Evolutionary conservation across 2,113 vertebrate species (phyloP).

Genomic region (Carettochelys insculpta): DNA sequence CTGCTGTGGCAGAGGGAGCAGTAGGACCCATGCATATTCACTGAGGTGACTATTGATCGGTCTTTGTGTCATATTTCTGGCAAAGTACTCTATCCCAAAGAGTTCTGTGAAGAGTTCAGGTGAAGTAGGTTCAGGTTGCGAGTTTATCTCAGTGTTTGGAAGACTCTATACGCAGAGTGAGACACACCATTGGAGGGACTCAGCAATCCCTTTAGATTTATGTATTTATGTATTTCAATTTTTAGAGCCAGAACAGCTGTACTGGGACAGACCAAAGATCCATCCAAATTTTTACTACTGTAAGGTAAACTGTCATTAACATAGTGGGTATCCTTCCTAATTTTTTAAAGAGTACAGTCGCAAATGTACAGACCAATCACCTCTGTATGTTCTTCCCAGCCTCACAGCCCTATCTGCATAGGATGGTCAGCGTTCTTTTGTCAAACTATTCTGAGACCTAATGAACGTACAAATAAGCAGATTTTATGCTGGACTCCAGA

Average conservation of each 20-base stretch:
- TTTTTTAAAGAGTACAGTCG: not conserved
- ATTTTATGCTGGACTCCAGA: not conserved
- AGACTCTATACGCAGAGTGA: not conserved
- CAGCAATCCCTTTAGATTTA: not conserved
- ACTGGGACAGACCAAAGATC: too few relatives aligned
- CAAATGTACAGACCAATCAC: not conserved
- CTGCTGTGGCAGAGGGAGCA: not conserved
- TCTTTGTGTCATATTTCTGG: rapidly evolving
- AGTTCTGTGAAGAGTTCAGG: not conserved
- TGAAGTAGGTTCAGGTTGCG: not conserved
- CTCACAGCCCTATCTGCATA: not conserved
- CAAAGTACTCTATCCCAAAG: not conserved
- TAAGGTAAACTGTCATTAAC: not conserved
- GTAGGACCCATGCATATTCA: rapidly evolving
- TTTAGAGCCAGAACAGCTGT: too few relatives aligned
- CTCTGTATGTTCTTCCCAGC: not conserved
- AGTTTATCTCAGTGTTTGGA: not conserved
- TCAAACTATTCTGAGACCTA: not conserved
- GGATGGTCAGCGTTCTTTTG: not conserved
- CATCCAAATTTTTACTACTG: not conserved
- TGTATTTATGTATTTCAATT: not conserved
- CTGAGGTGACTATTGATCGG: rapidly evolving
- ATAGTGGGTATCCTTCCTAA: rapidly evolving
- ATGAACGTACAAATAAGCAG: not conserved
- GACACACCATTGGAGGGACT: rapidly evolving